Evolutionary conservation across 1,140 invertebrate species (phyloP).

Genomic region (Drosophila triauraria): DNA sequence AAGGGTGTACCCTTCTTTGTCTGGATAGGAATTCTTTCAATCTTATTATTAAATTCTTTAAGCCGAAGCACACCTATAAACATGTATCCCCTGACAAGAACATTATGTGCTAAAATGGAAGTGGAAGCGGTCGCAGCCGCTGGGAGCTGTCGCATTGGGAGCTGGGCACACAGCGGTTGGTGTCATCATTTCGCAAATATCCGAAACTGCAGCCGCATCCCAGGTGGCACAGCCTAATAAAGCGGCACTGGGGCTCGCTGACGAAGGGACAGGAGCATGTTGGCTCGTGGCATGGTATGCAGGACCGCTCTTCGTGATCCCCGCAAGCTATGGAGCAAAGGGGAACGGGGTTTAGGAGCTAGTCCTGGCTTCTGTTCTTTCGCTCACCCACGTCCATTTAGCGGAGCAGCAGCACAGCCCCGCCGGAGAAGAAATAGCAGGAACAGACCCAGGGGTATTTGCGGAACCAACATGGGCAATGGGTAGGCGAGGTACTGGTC

Average conservation of each 20-base stretch:
- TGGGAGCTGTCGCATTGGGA: neutral
- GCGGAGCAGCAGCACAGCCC: neutral
- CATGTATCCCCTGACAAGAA: neutral
- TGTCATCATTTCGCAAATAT: conserved; percentile 44
- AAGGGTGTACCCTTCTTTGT: no score
- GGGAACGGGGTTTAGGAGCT: neutral
- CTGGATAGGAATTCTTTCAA: neutral
- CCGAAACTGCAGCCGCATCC: conserved; percentile 59
- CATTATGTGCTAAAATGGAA: neutral
- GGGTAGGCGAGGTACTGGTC: neutral
- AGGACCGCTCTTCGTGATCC: conserved; percentile 48
- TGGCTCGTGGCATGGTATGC: conserved; percentile 40
- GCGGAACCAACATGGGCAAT: conserved; percentile 8
- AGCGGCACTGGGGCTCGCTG: neutral
- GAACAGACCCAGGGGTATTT: conserved; percentile 3
- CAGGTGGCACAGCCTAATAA: conserved; percentile 10
- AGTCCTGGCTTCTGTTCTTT: neutral
- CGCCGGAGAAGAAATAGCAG: conserved; percentile 7
- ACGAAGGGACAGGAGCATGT: conserved; percentile 31
- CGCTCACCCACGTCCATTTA: conserved; percentile 39
- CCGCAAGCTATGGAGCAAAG: conserved; percentile 42
- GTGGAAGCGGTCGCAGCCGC: neutral
- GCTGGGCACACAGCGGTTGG: conserved; percentile 30
- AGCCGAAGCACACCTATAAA: no score
- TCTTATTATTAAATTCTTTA: no score